Conservation (phyloP, 2,797 vertebrate species). For the Agapornis canus region DNA sequence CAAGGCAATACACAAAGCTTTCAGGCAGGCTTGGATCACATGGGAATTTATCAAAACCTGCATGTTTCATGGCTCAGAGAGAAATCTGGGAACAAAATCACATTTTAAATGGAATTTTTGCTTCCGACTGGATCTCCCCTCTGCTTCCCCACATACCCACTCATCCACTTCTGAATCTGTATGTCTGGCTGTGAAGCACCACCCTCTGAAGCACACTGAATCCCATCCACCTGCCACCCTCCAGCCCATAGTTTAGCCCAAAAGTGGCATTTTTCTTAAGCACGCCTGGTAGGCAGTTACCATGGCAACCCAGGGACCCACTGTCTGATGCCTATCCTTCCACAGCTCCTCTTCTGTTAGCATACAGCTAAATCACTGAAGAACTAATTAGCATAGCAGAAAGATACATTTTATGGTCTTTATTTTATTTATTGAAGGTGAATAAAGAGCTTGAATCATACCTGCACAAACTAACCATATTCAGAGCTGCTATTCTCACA, state of each 20-base stretch:
- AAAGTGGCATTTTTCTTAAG: neutral
- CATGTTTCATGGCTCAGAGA: neutral
- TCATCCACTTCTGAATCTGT: neutral
- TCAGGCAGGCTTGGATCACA: neutral
- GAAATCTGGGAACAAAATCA: neutral
- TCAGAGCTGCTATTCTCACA: neutral
- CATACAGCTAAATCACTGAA: neutral
- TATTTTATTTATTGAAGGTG: neutral
- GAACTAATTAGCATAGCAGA: neutral
- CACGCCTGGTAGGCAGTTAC: neutral
- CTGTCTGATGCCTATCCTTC: neutral
- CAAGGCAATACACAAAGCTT: fast-evolving
- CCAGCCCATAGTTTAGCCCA: neutral
- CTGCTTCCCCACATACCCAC: neutral
- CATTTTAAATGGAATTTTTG: neutral
- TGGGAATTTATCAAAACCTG: neutral
- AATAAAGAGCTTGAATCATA: neutral
- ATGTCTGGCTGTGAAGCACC: neutral
- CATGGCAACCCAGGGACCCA: neutral
- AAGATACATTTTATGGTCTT: neutral
- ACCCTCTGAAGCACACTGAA: neutral
- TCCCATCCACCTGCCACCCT: neutral
- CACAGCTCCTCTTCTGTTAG: neutral
- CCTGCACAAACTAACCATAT: neutral
- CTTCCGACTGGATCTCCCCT: neutral